These are phyloP conservation scores for Neotragus pygmaeus DNA, from an alignment of 2,113 vertebrate species.

Conservation along the genomic window DNA sequence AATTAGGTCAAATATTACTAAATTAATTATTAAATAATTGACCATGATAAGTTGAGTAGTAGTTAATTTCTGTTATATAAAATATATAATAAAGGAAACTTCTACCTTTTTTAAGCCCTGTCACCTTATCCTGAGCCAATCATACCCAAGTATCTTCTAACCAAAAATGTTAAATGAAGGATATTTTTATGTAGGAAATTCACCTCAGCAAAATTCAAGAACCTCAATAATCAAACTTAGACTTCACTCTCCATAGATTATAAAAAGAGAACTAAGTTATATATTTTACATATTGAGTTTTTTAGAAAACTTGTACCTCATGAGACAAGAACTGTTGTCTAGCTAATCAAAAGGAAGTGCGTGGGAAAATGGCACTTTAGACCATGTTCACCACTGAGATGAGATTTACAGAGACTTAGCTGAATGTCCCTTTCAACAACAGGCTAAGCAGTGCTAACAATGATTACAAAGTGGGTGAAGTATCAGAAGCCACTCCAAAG, in stretches of 20 bases:
- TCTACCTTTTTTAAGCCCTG: neutral
- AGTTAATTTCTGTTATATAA: neutral
- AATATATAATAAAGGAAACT: neutral
- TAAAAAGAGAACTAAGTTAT: slow-evolving; percentile 4
- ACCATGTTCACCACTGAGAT: neutral
- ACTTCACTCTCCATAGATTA: neutral
- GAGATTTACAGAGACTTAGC: neutral
- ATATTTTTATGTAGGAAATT: neutral
- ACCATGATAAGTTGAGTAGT: neutral
- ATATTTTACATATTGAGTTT: neutral
- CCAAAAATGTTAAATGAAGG: neutral
- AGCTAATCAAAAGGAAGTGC: neutral
- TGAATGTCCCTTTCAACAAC: neutral
- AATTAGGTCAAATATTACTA: neutral
- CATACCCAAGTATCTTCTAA: neutral
- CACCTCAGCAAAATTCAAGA: neutral
- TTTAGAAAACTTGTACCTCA: neutral
- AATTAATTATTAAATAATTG: neutral
- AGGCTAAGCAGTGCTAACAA: neutral
- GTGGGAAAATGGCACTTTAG: neutral
- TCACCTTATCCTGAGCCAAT: neutral
- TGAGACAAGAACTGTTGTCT: neutral
- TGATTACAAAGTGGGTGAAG: neutral
- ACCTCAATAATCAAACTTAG: neutral
- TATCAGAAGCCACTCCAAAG: neutral